Conservation (phyloP, 1,140 invertebrate genomes). For the Meloidogyne hapla region DNA sequence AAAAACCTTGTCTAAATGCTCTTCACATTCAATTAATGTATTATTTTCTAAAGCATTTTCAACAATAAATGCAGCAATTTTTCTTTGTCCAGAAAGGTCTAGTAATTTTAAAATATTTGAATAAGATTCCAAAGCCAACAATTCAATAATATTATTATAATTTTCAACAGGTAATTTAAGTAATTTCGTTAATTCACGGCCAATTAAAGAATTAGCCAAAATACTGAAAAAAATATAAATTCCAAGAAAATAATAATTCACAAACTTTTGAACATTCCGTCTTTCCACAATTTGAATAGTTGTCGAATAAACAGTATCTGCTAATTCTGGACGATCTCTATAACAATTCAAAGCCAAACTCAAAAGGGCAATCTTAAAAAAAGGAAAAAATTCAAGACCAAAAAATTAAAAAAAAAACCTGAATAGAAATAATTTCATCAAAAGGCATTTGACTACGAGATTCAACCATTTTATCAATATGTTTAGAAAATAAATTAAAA, state of each 20-base stretch:
- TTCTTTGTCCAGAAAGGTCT: conserved; percentile 83
- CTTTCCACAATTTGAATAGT: conserved; percentile 81
- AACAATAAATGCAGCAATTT: conserved; percentile 81
- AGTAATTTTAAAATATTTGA: conserved; percentile 81
- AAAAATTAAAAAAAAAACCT: conserved; percentile 71
- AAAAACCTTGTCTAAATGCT: conserved; percentile 70
- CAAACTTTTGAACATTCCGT: conserved; percentile 69
- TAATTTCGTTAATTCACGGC: conserved; percentile 84
- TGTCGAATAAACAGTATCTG: conserved; percentile 88
- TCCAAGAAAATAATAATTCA: conserved; percentile 27
- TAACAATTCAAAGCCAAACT: conserved; percentile 95
- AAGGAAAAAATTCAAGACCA: not conserved
- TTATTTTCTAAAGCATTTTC: conserved; percentile 84
- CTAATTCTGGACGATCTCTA: conserved; percentile 86
- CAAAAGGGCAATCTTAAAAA: conserved; percentile 71
- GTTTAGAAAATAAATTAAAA: conserved; percentile 97
- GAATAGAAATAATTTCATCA: conserved; percentile 91
- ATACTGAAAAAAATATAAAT: conserved; percentile 64
- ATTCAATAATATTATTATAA: conserved; percentile 85
- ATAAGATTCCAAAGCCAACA: conserved; percentile 78
- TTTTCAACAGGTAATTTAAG: conserved; percentile 87
- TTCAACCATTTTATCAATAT: conserved; percentile 78
- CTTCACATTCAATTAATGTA: conserved; percentile 78
- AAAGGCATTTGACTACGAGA: conserved; percentile 80
- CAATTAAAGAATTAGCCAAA: conserved; percentile 78